A percentile compares a stretch with the other conserved stretches of the same genome.
Evolutionary conservation across 2,113 vertebrate genomes (phyloP).

Genomic region (Narcine bancroftii): DNA sequence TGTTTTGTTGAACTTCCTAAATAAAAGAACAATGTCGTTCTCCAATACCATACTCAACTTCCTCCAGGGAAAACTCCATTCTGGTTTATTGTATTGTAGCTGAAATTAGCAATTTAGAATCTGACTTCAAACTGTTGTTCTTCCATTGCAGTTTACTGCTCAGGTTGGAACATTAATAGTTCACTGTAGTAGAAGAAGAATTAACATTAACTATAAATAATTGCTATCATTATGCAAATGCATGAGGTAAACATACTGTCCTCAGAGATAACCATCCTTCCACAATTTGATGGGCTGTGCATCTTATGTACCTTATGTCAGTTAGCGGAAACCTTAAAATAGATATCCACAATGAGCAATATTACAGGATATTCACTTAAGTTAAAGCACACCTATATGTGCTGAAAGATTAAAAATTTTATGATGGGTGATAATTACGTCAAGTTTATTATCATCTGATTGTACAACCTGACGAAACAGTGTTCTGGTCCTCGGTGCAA

Average conservation of each 20-base stretch:
- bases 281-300: not conserved
- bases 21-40: too few relatives aligned
- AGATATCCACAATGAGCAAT: not conserved
- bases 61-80: not conserved
- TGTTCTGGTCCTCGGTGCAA: too few relatives aligned
- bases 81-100: not conserved
- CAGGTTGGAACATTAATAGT: not conserved
- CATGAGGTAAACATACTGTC: not conserved
- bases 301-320: not conserved
- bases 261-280: not conserved
- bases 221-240: not conserved
- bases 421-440: not conserved
- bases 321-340: not conserved
- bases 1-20: too few relatives aligned
- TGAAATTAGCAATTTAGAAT: not conserved
- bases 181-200: not conserved
- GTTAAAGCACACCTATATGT: not conserved
- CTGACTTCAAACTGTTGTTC: not conserved
- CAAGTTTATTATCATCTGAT: too few relatives aligned
- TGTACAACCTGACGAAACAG: too few relatives aligned
- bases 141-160: not conserved
- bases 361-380: not conserved
- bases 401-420: not conserved
- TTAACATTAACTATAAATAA: not conserved
- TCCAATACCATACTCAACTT: not conserved